Conservation (phyloP, 1,140 invertebrate species). For the Amyelois transitella region DNA sequence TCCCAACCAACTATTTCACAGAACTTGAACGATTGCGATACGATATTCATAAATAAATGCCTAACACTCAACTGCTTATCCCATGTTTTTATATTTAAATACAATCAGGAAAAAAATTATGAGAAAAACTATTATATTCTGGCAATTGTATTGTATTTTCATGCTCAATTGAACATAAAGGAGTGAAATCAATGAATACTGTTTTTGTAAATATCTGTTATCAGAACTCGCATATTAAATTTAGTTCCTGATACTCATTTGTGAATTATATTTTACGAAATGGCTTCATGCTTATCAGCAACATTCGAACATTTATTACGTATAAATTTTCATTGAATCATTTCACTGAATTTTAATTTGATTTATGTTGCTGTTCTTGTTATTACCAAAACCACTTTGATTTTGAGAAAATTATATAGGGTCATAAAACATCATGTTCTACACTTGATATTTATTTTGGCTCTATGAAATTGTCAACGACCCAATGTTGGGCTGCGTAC, state of each 20-base stretch:
- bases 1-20: no score
- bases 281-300: background rate
- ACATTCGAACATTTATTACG: background rate
- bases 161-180: background rate
- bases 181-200: background rate
- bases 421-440: no score
- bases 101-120: background rate
- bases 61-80: no score
- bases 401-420: no score
- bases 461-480: no score
- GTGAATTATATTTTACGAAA: background rate
- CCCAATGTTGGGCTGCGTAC: no score
- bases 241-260: background rate
- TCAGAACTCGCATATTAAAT: background rate
- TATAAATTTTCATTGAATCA: background rate
- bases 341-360: background rate
- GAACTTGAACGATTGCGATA: no score
- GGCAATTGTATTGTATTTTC: background rate
- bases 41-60: no score
- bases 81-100: no score
- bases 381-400: background rate
- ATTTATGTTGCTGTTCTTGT: background rate
- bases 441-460: no score
- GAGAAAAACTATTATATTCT: background rate
- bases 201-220: background rate